A percentile compares a stretch with the other conserved stretches of the same genome.
Conservation (phyloP, 2,113 vertebrate genomes). For the Cnemophilus loriae region DNA sequence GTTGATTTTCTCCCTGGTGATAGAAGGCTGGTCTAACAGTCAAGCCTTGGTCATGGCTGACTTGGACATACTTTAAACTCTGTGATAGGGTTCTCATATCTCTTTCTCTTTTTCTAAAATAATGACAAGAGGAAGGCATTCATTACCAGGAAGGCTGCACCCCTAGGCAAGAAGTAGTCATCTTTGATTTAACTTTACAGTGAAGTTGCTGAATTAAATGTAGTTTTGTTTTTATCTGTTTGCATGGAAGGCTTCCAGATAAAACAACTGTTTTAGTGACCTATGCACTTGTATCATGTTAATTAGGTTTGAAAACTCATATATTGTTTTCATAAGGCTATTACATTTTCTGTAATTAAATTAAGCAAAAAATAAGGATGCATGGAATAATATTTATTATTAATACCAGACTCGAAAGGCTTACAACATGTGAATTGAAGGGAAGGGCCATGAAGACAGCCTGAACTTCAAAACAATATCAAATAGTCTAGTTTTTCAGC, state of each 20-base stretch:
- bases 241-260: conserved; percentile 79
- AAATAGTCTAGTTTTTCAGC: conserved; percentile 49
- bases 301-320: conserved; percentile 84
- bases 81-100: conserved; percentile 64
- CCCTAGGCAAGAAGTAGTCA: conserved; percentile 73
- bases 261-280: conserved; percentile 80
- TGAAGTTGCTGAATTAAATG: conserved; percentile 66
- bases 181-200: conserved; percentile 68
- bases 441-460: conserved; percentile 66
- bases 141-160: conserved; percentile 71
- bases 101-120: conserved; percentile 56
- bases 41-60: conserved; percentile 63
- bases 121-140: conserved; percentile 77
- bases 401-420: conserved; percentile 79
- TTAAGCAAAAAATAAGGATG: conserved; percentile 81
- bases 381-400: conserved; percentile 84
- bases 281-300: conserved; percentile 79
- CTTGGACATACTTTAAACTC: conserved; percentile 48
- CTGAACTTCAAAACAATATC: conserved; percentile 62
- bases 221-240: conserved; percentile 81
- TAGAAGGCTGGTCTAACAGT: neutral
- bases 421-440: conserved; percentile 68
- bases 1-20: conserved; percentile 37
- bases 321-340: conserved; percentile 85
- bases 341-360: conserved; percentile 84